Conservation (phyloP, 2,797 vertebrate species). For the Gymnoscopelus microlampas region DNA sequence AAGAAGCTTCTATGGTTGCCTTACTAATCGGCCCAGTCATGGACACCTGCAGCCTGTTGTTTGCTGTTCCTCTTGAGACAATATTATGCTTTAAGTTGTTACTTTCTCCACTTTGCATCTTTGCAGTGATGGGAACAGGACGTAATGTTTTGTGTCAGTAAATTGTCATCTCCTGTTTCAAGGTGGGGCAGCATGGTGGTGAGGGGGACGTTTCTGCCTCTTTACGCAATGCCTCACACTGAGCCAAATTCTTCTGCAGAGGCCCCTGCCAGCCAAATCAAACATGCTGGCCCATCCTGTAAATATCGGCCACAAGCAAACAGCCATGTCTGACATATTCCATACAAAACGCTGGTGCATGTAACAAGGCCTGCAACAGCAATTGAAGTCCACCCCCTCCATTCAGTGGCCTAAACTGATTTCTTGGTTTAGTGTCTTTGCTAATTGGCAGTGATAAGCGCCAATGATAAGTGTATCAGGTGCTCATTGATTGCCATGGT, state of each 20-base stretch:
- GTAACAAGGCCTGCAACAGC: neutral
- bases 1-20: neutral
- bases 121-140: slow-evolving; percentile 7
- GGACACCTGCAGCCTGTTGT: slow-evolving; percentile 11
- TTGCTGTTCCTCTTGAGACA: neutral
- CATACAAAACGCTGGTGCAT: neutral
- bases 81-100: slow-evolving; percentile 7
- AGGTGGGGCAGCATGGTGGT: neutral
- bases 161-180: slow-evolving; percentile 33
- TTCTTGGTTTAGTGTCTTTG: no score
- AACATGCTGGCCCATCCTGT: neutral
- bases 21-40: neutral
- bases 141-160: slow-evolving; percentile 19
- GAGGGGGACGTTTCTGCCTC: neutral
- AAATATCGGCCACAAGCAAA: neutral
- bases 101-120: slow-evolving; percentile 23
- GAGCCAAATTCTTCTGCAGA: neutral
- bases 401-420: neutral
- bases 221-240: neutral
- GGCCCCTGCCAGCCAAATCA: slow-evolving; percentile 9
- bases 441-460: no score
- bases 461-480: no score
- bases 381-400: neutral
- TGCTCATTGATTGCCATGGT: no score
- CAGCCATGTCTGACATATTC: neutral